Base-by-base conservation (phyloP, 2,113 vertebrate species). In the Gavia stellata region DNA sequence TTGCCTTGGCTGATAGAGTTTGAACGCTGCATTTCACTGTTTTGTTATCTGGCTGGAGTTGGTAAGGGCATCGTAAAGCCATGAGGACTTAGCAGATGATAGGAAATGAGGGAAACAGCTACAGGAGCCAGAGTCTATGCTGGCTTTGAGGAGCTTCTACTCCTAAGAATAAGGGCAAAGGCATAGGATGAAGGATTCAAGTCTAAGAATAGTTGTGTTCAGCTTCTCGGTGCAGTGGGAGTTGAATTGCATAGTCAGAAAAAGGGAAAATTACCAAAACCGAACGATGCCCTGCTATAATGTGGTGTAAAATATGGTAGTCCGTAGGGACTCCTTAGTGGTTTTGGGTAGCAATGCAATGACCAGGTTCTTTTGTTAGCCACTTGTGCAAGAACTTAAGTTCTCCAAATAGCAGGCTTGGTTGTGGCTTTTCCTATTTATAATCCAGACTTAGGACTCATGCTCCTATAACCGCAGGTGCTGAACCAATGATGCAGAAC, bases 361-460 rank as follows among this genome's bases (percentile, higher is more conserved):
- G 6, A 53, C 59, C n/a, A 55, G 53, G 28, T 92, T 89, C 68
- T 89, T 95, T 67, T 90, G 86, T 88, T 93, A 90, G 85, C 71
- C 59, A 29, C 72, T 90, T 79, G 56, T 74, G 31, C 65, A 82
- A 34, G 65, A 92, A 45, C 56, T 88, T 29, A 29, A 72, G 14
- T 11, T 84, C 38, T 80, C 66, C 72, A 94, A 96, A 95, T 94
- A 94, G 73, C 56, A 92, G 83, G 36, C 34, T 89, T 72, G 52
- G 31, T 61, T 81, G 40, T 68, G 49, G 53, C 66, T 89, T 89
- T 80, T 94, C 53, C 91, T 95, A 31, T 91, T 95, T 91, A 40
- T 63, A 92, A 55, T 26, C 72, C 77, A 83, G 71, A 42, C 3
- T 52, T 77, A 31, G 34, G n/a, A 50, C 18, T 82, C 15, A 0